A percentile compares a stretch with the other conserved stretches of the same genome.
phyloP scores from a whole-genome alignment of 2,888 invertebrate genomes.

The Teleogryllus oceanicus region DNA sequence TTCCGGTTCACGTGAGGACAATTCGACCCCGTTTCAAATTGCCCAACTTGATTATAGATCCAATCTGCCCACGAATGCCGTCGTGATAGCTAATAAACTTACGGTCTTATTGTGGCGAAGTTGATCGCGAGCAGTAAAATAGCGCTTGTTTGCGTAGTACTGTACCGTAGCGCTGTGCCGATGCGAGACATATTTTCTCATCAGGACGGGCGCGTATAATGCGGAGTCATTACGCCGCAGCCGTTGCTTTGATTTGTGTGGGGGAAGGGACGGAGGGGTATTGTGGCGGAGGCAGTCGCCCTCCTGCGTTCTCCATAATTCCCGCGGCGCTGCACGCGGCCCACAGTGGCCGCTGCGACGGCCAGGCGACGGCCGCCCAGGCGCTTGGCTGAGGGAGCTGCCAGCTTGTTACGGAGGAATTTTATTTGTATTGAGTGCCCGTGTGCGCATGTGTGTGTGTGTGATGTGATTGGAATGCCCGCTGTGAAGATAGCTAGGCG shows the following conservation, averaged over 20 bases:
- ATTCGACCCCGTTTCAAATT: background rate
- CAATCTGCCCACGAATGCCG: background rate
- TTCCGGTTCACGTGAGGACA: background rate
- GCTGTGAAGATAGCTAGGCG: background rate
- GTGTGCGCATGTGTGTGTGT: background rate
- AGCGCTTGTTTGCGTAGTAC: background rate
- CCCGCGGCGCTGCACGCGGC: background rate
- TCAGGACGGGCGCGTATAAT: conserved; percentile 9
- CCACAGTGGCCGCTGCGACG: too few species aligned
- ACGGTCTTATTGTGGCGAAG: background rate
- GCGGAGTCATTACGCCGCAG: background rate
- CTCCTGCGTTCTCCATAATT: background rate
- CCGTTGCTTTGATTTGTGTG: background rate
- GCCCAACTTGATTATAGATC: background rate
- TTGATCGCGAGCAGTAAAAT: background rate
- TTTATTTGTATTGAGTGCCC: background rate
- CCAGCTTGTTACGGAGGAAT: background rate
- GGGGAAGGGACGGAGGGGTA: background rate
- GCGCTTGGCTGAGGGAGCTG: too few species aligned
- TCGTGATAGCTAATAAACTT: background rate
- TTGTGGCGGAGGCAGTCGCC: background rate
- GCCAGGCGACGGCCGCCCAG: too few species aligned
- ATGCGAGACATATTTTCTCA: conserved; percentile 7
- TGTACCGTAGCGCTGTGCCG: background rate
- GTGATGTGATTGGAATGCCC: conserved; percentile 2